Conservation (phyloP, 2,113 vertebrate genomes). For the Craseonycteris thonglongyai region DNA sequence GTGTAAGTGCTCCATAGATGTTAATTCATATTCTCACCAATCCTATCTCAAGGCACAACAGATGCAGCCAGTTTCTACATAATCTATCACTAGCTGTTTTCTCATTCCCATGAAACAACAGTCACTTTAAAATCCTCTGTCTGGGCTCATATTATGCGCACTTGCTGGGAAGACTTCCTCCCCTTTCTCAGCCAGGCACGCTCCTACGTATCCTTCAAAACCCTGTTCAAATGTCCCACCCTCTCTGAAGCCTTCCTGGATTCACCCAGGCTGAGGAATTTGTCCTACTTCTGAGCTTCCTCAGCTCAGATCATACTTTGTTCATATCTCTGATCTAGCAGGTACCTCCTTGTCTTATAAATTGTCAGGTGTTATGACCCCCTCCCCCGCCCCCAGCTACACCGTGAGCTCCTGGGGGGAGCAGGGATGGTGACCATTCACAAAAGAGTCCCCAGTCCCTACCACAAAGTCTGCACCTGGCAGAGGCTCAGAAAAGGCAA, state of each 20-base stretch:
- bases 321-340: background rate
- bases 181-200: background rate
- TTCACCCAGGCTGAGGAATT: background rate
- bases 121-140: background rate
- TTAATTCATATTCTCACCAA: background rate
- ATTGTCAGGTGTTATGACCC: background rate
- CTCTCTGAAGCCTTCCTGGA: background rate
- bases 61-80: background rate
- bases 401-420: background rate
- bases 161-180: background rate
- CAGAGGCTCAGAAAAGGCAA: background rate
- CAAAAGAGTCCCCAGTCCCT: background rate
- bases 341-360: background rate
- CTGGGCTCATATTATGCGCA: background rate
- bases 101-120: background rate
- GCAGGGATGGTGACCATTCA: background rate
- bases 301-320: background rate
- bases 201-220: background rate
- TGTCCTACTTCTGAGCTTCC: background rate
- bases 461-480: background rate
- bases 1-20: background rate
- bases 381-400: too few relatives aligned
- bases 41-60: background rate
- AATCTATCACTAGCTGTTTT: background rate
- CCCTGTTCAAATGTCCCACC: too few relatives aligned